Conservation (phyloP, 1,140 invertebrate genomes). For the Bicyclus anynana region DNA sequence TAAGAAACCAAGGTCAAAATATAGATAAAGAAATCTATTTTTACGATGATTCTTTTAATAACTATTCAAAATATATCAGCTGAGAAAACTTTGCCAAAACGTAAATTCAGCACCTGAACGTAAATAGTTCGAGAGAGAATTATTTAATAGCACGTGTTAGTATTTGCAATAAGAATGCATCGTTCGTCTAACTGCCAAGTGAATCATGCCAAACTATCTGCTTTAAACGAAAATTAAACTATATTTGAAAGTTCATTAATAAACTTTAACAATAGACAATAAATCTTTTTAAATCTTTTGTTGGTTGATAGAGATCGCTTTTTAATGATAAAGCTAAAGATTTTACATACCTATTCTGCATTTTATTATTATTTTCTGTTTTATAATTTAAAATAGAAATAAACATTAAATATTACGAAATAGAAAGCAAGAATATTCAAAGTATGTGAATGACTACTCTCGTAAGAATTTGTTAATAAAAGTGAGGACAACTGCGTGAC, state of each 20-base stretch:
- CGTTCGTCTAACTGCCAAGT: constrained; percentile 3
- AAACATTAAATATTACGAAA: no score
- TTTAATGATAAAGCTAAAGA: no score
- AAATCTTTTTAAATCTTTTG: background rate
- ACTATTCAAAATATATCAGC: background rate
- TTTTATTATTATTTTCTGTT: no score
- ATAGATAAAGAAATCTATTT: background rate
- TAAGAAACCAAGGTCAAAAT: background rate
- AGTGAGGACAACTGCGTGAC: constrained; percentile 6
- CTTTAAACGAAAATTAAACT: background rate
- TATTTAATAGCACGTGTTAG: constrained; percentile 1
- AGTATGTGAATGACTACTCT: background rate
- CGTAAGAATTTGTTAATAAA: constrained; percentile 8
- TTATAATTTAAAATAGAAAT: no score
- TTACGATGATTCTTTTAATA: background rate
- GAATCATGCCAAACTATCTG: background rate
- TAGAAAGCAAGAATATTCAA: background rate
- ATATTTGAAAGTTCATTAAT: background rate
- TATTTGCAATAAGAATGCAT: constrained; percentile 4
- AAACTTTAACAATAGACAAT: background rate
- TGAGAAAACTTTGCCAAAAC: background rate
- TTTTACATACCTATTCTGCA: no score
- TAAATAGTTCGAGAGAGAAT: constrained; percentile 1
- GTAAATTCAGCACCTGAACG: constrained; percentile 2
- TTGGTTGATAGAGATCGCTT: no score